phyloP scores from a whole-genome alignment of 2,113 vertebrate species.

The Sander lucioperca region DNA sequence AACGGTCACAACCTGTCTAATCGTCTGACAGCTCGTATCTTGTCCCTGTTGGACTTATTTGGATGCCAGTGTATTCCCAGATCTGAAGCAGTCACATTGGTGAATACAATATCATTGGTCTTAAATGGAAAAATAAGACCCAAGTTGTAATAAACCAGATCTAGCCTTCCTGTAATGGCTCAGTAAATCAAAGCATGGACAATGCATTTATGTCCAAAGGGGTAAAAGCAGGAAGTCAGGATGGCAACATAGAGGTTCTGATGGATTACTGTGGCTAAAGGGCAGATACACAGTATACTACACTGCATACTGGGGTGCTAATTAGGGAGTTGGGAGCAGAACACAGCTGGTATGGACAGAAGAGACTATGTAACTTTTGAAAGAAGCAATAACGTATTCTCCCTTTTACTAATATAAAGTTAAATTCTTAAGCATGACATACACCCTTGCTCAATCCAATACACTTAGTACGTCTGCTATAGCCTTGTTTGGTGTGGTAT shows the following conservation, averaged over 20 bases:
- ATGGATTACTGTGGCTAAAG: neutral
- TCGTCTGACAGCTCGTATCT: neutral
- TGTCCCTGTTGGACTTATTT: neutral
- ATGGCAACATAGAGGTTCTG: neutral
- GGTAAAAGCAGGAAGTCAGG: neutral
- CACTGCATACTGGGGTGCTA: neutral
- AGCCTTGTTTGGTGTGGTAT: neutral
- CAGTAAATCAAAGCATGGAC: neutral
- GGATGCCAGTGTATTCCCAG: conserved; percentile 6
- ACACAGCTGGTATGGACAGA: neutral
- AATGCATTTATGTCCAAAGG: neutral
- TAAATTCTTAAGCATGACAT: neutral
- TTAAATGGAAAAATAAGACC: neutral
- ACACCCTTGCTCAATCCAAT: neutral
- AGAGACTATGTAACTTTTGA: neutral
- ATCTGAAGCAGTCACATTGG: neutral
- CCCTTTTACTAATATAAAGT: neutral
- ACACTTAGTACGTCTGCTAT: neutral
- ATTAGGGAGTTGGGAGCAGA: neutral
- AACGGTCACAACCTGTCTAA: neutral
- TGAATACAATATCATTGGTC: neutral
- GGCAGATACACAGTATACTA: neutral
- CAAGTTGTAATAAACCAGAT: neutral
- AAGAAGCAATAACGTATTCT: neutral
- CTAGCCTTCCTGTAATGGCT: neutral